Conservation (phyloP, 2,888 invertebrate genomes). For the Cheilosia pagana region DNA sequence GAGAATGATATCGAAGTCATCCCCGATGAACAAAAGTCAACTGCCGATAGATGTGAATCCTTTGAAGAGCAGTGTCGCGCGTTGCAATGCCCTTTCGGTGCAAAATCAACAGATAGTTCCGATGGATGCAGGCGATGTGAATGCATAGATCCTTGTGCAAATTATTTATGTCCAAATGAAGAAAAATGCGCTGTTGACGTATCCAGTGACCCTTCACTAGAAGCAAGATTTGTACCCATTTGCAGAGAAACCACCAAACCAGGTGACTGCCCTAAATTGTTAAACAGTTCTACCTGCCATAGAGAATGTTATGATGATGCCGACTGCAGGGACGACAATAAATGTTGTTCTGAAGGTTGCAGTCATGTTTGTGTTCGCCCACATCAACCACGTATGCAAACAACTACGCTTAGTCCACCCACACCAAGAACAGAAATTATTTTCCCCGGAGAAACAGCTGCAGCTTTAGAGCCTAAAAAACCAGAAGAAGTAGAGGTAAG, state of each 20-base stretch:
- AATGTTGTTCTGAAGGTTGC: slow-evolving; percentile 93
- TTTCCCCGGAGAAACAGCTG: slow-evolving; percentile 80
- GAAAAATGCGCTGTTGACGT: slow-evolving; percentile 89
- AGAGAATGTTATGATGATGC: slow-evolving; percentile 91
- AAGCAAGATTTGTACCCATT: slow-evolving; percentile 79
- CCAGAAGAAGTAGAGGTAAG: slow-evolving; percentile 86
- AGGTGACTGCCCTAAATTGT: slow-evolving; percentile 87
- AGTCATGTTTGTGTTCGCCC: slow-evolving; percentile 88
- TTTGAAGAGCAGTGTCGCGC: slow-evolving; percentile 86
- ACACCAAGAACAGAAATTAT: slow-evolving; percentile 79
- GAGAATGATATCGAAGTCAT: slow-evolving; percentile 4
- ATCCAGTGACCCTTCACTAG: slow-evolving; percentile 76
- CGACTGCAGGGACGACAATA: slow-evolving; percentile 90
- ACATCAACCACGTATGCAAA: slow-evolving; percentile 81
- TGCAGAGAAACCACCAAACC: slow-evolving; percentile 85
- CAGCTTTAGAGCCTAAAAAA: slow-evolving; percentile 84
- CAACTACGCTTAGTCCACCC: slow-evolving; percentile 83
- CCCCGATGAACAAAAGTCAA: neutral
- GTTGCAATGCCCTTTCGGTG: slow-evolving; percentile 89
- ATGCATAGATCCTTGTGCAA: slow-evolving; percentile 90
- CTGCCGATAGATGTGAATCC: slow-evolving; percentile 85
- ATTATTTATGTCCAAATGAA: slow-evolving; percentile 86
- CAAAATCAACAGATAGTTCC: slow-evolving; percentile 86
- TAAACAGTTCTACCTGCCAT: slow-evolving; percentile 85
- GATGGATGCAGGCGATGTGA: slow-evolving; percentile 89